Base-by-base conservation (phyloP, 1,140 invertebrate genomes). In the Oryzaephilus surinamensis region DNA sequence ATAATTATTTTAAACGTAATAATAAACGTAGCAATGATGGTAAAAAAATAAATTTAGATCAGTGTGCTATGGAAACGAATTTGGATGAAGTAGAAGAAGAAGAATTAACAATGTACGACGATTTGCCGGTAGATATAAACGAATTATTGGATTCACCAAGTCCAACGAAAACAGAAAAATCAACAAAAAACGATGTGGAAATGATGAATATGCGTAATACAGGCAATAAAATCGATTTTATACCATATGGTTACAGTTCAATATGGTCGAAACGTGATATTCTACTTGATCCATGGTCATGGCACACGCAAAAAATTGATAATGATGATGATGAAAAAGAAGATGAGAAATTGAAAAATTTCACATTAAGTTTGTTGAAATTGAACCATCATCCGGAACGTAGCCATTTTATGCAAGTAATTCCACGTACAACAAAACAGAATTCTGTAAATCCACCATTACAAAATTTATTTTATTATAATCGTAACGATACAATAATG, bases 391-490 rank as follows among this genome's bases (percentile, higher is more conserved):
- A 67, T 52, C 66, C 64, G 38, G 65, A 72, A 35, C 57, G 58
- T 30, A 75, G 73, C 52, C 62, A 65, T 33, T 76, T 76, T 56
- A 67, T 54, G 11, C 72, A 73, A 52, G 71, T 75, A 8, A 58
- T 65, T 17, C 73, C 71, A 30, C 60, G 11, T n/a, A 8, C 23
- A 63, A 12, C 47, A 26, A 15, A 33, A 20, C 8, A 48, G 39
- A 11, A 30, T 26, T n/a, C n/a, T n/a, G 48, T 39, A 30, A 52
- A 39, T 20, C 32, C 40, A 24, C 11, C 11, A n/a, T n/a, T n/a
- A 24, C 23, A 24, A 24, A 21, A 24, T 24, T 10, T 24, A 24
- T 24, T 24, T 2, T 11, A 24, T 6, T n/a, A 24, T 24, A 19
- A 12, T 44, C 34, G 16, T 11, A n/a, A 19, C 21, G 8, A 11